These are phyloP conservation scores for Escarpia spicata DNA, from an alignment of 2,888 invertebrate genomes.

Conservation along the genomic window DNA sequence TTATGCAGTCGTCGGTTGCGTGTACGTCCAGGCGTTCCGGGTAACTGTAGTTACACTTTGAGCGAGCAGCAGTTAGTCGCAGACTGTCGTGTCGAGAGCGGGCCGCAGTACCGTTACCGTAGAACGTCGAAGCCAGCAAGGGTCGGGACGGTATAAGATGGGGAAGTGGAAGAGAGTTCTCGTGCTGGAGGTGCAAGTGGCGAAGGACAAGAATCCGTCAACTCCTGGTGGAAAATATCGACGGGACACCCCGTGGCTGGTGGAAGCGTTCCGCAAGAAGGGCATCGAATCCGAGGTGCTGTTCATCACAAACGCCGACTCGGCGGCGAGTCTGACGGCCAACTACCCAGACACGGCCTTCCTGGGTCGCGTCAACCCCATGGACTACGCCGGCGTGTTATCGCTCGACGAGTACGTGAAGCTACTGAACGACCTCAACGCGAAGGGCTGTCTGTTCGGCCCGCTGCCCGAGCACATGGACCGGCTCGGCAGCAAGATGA, in stretches of 20 bases:
- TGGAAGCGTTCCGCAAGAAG: constrained; percentile 39
- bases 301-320: constrained; percentile 38
- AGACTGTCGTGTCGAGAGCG: neutral
- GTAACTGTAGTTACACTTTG: neutral
- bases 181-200: constrained; percentile 37
- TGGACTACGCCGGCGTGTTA: constrained; percentile 33
- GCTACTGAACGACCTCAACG: neutral
- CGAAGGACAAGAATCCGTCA: constrained; percentile 39
- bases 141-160: constrained; percentile 17
- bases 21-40: neutral
- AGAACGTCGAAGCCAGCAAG: neutral
- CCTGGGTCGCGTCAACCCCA: constrained; percentile 35
- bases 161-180: constrained; percentile 38
- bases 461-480: constrained; percentile 41
- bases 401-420: neutral
- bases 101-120: neutral
- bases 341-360: constrained; percentile 35
- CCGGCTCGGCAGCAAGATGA: constrained; percentile 38
- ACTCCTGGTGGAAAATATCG: constrained; percentile 40
- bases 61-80: neutral
- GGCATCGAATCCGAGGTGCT: constrained; percentile 25
- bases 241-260: constrained; percentile 38
- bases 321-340: constrained; percentile 32
- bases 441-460: constrained; percentile 22
- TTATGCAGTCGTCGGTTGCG: neutral